Conservation (phyloP, 2,888 invertebrate species). For the Pherbina coryleti region DNA sequence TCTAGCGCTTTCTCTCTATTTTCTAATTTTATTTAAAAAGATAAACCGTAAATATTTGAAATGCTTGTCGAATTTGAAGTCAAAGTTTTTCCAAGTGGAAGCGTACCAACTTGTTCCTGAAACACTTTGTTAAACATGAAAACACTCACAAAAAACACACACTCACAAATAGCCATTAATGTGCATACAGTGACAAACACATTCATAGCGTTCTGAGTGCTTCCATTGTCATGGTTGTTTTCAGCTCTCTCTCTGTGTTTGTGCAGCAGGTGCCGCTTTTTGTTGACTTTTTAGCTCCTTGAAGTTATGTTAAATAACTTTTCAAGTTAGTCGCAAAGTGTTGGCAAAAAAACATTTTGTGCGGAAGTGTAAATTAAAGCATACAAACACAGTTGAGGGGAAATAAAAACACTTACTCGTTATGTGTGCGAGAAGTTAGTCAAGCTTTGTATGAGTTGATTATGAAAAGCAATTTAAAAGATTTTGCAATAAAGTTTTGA, state of each 20-base stretch:
- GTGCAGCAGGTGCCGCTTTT: constrained; percentile 2
- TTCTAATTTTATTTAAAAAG: constrained; percentile 32
- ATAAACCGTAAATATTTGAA: constrained; percentile 24
- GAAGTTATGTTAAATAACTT: constrained; percentile 23
- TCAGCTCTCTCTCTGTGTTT: neutral
- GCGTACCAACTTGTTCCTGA: constrained; percentile 3
- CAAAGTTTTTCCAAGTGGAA: constrained; percentile 13
- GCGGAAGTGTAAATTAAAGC: no score
- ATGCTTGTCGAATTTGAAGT: constrained; percentile 23
- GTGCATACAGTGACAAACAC: no score
- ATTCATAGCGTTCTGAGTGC: neutral
- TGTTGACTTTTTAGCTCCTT: constrained; percentile 19
- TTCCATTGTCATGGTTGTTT: neutral
- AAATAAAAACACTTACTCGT: no score
- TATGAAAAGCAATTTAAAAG: no score
- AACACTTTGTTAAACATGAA: neutral
- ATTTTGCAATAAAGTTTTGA: no score
- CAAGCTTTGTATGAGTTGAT: no score
- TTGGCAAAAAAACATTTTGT: neutral
- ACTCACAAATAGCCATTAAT: neutral
- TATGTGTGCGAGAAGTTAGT: no score
- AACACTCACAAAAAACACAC: neutral
- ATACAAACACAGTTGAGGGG: neutral
- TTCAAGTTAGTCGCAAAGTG: neutral
- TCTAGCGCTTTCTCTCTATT: neutral